Evolutionary conservation across 2,888 invertebrate species (phyloP).

Genomic region (Latrodectus elegans): DNA sequence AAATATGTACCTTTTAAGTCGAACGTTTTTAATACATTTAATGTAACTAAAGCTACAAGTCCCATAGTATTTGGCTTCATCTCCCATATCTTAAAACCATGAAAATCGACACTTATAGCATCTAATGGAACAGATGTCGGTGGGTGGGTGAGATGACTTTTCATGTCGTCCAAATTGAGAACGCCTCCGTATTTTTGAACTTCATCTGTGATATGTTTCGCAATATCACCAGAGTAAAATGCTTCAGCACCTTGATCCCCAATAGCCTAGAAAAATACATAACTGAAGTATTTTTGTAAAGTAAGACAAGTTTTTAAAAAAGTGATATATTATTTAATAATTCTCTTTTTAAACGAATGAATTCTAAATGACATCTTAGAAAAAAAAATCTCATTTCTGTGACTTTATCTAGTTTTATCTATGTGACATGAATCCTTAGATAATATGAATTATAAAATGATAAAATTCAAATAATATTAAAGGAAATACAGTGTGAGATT

Average conservation of each 20-base stretch:
- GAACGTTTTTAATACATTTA: constrained; percentile 75
- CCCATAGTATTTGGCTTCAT: constrained; percentile 76
- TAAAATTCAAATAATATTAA: too few relatives aligned
- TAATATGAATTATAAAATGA: too few relatives aligned
- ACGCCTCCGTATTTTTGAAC: constrained; percentile 73
- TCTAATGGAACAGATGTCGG: constrained; percentile 64
- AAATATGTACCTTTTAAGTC: constrained; percentile 73
- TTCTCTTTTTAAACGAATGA: too few relatives aligned
- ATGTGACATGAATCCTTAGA: too few relatives aligned
- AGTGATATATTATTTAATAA: too few relatives aligned
- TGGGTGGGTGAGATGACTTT: constrained; percentile 72
- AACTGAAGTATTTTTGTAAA: too few relatives aligned
- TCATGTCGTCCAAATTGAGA: constrained; percentile 73
- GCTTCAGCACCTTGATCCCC: constrained; percentile 72
- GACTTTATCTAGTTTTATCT: too few relatives aligned
- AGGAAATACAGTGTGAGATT: too few relatives aligned
- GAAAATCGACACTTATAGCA: constrained; percentile 72
- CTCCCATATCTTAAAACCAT: constrained; percentile 74
- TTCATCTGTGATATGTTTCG: constrained; percentile 73
- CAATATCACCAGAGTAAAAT: constrained; percentile 74
- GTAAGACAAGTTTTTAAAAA: too few relatives aligned
- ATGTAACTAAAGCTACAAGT: constrained; percentile 74
- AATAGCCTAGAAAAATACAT: constrained; percentile 16
- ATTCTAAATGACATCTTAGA: too few relatives aligned
- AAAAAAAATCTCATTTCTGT: too few relatives aligned